Percentiles rank a stretch among this genome's conserved stretches.
These are phyloP conservation scores for Heteromyza rotundicornis DNA, from an alignment of 2,888 invertebrate species.

Conservation along the genomic window DNA sequence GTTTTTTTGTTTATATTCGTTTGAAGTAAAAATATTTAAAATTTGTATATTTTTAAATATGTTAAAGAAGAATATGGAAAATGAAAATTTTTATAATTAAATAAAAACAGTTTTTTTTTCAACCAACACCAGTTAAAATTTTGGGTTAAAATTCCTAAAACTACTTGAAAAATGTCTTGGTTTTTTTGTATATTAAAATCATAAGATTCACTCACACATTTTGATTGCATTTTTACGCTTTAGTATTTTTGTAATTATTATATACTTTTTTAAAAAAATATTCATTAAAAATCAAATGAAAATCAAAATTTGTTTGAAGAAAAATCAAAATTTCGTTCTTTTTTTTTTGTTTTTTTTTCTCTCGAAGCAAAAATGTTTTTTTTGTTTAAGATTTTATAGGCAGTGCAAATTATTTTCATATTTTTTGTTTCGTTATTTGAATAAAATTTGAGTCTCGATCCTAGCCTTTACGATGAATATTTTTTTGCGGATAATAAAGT, in stretches of 20 bases:
- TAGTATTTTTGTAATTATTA: too few species aligned
- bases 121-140: conserved; percentile 35
- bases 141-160: conserved; percentile 1
- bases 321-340: too few species aligned
- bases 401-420: conserved; percentile 44
- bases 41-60: background rate
- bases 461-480: too few species aligned
- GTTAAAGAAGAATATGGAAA: conserved; percentile 20
- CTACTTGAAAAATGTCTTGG: conserved; percentile 6
- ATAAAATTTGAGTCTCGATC: conserved; percentile 46
- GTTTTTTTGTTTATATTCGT: conserved; percentile 12
- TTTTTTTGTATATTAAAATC: too few species aligned
- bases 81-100: conserved; percentile 11
- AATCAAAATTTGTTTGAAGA: conserved; percentile 25
- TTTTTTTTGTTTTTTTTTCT: conserved; percentile 18
- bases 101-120: too few species aligned
- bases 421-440: conserved; percentile 18
- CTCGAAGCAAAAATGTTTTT: too few species aligned
- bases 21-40: conserved; percentile 27
- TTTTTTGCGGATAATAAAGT: too few species aligned
- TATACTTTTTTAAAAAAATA: conserved; percentile 13
- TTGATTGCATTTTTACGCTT: too few species aligned
- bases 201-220: background rate
- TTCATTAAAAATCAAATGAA: background rate
- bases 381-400: conserved; percentile 18